Percentiles rank a stretch among this genome's conserved stretches.
Evolutionary conservation across 2,888 invertebrate species (phyloP).

Genomic region (Thera obeliscata): DNA sequence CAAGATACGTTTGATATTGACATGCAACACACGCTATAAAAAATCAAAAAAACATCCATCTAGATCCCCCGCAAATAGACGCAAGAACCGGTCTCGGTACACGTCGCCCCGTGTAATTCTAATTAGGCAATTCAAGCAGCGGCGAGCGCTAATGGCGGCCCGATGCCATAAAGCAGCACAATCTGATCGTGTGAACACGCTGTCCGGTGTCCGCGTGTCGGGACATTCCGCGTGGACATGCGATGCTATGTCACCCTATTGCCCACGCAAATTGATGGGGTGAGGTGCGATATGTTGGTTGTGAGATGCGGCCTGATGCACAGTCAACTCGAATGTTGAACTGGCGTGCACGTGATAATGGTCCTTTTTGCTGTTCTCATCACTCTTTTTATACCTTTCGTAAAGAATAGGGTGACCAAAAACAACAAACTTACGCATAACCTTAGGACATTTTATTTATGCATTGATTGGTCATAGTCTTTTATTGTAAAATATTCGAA

Average conservation of each 20-base stretch:
- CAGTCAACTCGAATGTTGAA: not conserved
- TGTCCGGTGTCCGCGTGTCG: slow-evolving; percentile 71
- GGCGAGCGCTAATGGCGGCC: slow-evolving; percentile 73
- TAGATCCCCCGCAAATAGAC: slow-evolving; percentile 56
- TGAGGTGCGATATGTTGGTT: slow-evolving; percentile 34
- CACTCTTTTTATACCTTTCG: no score
- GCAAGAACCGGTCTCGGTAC: slow-evolving; percentile 62
- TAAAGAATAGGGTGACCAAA: no score
- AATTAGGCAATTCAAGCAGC: slow-evolving; percentile 80
- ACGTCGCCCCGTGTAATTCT: slow-evolving; percentile 68
- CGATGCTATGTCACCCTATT: slow-evolving; percentile 81
- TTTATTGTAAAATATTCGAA: no score
- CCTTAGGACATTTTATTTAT: no score
- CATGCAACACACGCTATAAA: slow-evolving; percentile 42
- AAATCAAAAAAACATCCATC: slow-evolving; percentile 46
- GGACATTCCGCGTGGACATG: slow-evolving; percentile 76
- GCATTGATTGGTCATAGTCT: no score
- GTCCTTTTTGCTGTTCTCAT: no score
- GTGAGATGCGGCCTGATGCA: slow-evolving; percentile 29
- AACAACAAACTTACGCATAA: no score
- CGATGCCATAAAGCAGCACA: slow-evolving; percentile 75
- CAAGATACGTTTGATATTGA: slow-evolving; percentile 30
- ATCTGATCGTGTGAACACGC: slow-evolving; percentile 83
- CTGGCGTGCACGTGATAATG: no score
- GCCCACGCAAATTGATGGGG: slow-evolving; percentile 53